Percentiles rank a stretch among this genome's conserved stretches.
Conservation (phyloP, 2,888 invertebrate genomes). For the Anthophora plumipes region DNA sequence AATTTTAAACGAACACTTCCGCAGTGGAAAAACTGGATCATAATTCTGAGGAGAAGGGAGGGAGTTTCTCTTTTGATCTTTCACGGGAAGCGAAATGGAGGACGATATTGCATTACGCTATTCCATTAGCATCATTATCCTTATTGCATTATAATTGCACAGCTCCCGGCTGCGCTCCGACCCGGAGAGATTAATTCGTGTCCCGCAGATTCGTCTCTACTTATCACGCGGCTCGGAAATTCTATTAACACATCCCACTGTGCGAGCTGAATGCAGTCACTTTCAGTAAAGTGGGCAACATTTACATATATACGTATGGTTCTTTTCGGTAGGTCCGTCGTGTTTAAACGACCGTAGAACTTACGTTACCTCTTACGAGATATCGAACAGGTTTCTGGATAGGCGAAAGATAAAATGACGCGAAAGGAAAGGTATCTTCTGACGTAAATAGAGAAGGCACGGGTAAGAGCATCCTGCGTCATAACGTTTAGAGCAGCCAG, state of each 20-base stretch:
- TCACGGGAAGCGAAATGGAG: neutral
- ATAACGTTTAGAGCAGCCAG: too few relatives aligned
- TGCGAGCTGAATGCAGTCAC: too few relatives aligned
- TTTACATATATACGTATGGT: too few relatives aligned
- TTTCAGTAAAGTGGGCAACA: too few relatives aligned
- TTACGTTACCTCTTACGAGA: too few relatives aligned
- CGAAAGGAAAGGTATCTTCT: too few relatives aligned
- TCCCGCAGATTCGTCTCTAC: neutral
- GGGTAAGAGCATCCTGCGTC: too few relatives aligned
- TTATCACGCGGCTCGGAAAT: neutral
- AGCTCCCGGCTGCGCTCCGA: neutral
- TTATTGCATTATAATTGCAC: constrained; percentile 44
- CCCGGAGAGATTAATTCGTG: constrained; percentile 18
- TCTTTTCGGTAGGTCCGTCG: too few relatives aligned
- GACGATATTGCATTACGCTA: constrained; percentile 29
- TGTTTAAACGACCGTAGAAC: too few relatives aligned
- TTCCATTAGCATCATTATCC: constrained; percentile 43
- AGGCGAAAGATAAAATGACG: too few relatives aligned
- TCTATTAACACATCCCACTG: constrained; percentile 1
- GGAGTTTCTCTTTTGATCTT: constrained; percentile 33
- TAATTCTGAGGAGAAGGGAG: neutral
- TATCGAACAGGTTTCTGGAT: too few relatives aligned
- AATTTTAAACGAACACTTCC: neutral
- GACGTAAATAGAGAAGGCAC: too few relatives aligned
- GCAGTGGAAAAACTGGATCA: neutral